phyloP scores from a whole-genome alignment of 2,797 vertebrate genomes.

The Perodicticus potto region DNA sequence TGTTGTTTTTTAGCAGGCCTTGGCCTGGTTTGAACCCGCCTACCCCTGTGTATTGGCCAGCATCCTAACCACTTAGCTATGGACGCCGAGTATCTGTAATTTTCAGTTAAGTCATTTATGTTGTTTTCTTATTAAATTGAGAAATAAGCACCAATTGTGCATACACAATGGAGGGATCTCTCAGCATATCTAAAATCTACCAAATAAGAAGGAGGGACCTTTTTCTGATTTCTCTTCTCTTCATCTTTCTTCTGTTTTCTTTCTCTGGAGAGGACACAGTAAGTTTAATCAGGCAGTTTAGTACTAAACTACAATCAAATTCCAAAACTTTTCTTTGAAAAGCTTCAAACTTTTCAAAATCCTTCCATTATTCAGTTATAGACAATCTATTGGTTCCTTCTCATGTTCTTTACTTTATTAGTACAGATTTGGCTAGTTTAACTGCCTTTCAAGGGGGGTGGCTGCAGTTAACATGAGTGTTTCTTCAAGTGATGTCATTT shows the following conservation, averaged over 20 bases:
- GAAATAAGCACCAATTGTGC: neutral
- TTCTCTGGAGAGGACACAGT: neutral
- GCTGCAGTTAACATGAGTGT: neutral
- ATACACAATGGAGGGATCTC: neutral
- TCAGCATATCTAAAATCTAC: neutral
- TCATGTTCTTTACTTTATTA: neutral
- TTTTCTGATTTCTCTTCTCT: neutral
- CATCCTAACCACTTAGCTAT: too few relatives aligned
- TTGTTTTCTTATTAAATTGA: slow-evolving; percentile 10
- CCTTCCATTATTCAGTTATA: neutral
- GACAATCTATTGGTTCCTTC: neutral
- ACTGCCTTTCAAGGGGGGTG: neutral
- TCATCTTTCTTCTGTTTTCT: neutral
- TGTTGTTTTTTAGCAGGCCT: too few relatives aligned
- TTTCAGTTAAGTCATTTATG: neutral
- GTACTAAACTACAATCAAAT: neutral
- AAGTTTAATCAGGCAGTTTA: neutral
- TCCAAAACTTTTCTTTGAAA: neutral
- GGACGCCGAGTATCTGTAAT: too few relatives aligned
- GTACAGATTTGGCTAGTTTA: neutral
- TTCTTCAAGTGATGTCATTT: neutral
- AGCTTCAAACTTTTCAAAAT: neutral
- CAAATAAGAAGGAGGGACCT: neutral
- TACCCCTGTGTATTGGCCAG: too few relatives aligned
- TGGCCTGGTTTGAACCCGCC: too few relatives aligned